Base-by-base conservation (phyloP, 1,140 invertebrate genomes). In the Phortica variegata region DNA sequence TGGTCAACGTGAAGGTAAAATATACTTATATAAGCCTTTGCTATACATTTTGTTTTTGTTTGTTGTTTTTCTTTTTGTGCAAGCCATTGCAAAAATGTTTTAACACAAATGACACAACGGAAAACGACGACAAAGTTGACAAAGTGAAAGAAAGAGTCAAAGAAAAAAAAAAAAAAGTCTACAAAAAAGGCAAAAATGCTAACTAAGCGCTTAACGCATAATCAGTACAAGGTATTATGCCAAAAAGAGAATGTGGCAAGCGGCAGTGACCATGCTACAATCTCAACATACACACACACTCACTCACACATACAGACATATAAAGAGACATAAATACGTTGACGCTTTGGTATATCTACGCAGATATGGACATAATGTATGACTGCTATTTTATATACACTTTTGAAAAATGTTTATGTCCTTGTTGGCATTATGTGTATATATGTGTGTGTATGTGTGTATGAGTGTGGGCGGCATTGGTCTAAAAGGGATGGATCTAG, bases 201-300 rank as follows among this genome's bases (percentile, higher is more conserved):
- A 69, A 69, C 63, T 68, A 68, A 68, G 65, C 63, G 63, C 63
- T 65, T 69, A 68, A 68, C 69, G 65, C 63, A 63, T 68, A 68
- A 68, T 69, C 63, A 60, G 60, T 49, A 56, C 45, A 46, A 60
- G 49, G 58, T 47, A 53, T 44, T 51, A 36, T n/a, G 43, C 58
- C 31, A 50, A 47, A 53, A 40, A 47, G 50, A 43, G 13, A 33
- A 40, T 47, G 43, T 46, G 52, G 50, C 23, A 26, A 6, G 23
- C 5, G 23, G 5, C 23, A 26, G 23, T 10, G 23, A 26, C 5
- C 10, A 26, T 50, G 37, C 34, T 50, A 47, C 29, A 12, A 20
- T 31, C 10, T 26, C 21, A 23, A 32, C 34, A 47, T 48, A 26
- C 44, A 34, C 58, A 33, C 38, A 36, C 37, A 47, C 44, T 19